Base-by-base conservation (phyloP, 2,797 vertebrate species). In the Scolopax bukidnonensis region DNA sequence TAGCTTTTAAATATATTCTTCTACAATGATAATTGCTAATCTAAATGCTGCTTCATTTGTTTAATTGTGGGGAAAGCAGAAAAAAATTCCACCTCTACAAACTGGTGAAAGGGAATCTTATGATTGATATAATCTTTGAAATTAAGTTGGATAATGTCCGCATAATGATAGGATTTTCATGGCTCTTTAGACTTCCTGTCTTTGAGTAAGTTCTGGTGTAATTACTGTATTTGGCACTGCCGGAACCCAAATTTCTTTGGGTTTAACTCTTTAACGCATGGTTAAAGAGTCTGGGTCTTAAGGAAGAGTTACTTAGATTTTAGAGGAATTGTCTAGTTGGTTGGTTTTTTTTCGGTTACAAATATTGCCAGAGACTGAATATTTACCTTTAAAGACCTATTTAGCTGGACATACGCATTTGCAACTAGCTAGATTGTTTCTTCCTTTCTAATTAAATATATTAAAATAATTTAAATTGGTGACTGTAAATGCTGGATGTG, bases 71-170 rank as follows among this genome's bases (percentile, higher is more conserved):
- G 74, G 85, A 91, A 91, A 56, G 77, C 75, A 45, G 78, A 57
- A 85, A 57, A 89, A 80, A 94, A 93, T 65, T 91, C 90, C 80
- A 87, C 93, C 91, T 94, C 69, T 69, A 88, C 61, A 73, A 87
- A 87, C 80, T 10, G 9, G 63, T 93, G 77, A 90, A 97, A 93
- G 70, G 56, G 43, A 86, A 81, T 95, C 79, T 89, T 83, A 25
- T 82, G 89, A 95, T 91, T 96, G 79, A 79, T 96, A 64, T 93
- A 90, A 93, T 94, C 87, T 91, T 79, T 32, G 61, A 90, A 96
- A 94, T 92, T 78, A 95, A 96, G 94, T 93, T 96, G 94, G 74
- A 84, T 96, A 92, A 94, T 95, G 54, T 86, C 63, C 95, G 89
- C 47, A 48, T 96, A 94, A 92, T 96, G 67, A 91, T 70, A 91